Base-by-base conservation (phyloP, 2,797 vertebrate genomes). In the Lepidocolaptes lacrymiger region DNA sequence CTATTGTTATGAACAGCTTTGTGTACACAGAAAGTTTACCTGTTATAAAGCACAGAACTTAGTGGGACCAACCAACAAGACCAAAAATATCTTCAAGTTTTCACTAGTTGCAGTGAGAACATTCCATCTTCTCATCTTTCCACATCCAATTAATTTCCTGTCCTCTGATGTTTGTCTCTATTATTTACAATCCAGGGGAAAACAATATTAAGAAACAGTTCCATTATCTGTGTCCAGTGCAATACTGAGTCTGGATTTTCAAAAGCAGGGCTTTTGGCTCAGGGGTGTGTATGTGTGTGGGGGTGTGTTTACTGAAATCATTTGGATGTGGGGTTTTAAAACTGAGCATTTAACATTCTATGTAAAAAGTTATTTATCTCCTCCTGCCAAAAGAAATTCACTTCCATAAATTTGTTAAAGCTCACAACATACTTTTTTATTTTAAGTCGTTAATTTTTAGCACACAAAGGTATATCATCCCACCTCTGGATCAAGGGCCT, bases 121-220 rank as follows among this genome's bases (percentile, higher is more conserved):
- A 15, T 61, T 83, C 91, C 15, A 54, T 24, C 37, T 76, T 59
- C 66, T 83, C 41, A 11, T 67, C 41, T 80, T 81, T 86, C 44
- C 1, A 0, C 26, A 36, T 21, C 20, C 1, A 0, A 78, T 58
- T 66, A 51, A 84, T 90, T 90, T 95, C 30, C 69, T 86, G 51
- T 81, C 73, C 22, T 84, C 24, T 64, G 48, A 8, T 28, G 39
- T 72, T 19, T 66, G 16, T 66, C 34, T 90, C 32, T 37, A 63
- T 26, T 49, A n/a, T 43, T 93, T 85, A 52, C 41, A 63, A 37
- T 19, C 4, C 20, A 56, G 19, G 19, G 54, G 83, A 84, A 93
- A 91, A 23, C 61, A 88, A 23, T 71, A n/a, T 68, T 78, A 84
- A 66, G 61, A 76, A 91, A 56, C 27, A 64, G 21, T 81, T 93